Evolutionary conservation across 2,113 vertebrate species (phyloP).

Genomic region (Pseudonaja textilis): DNA sequence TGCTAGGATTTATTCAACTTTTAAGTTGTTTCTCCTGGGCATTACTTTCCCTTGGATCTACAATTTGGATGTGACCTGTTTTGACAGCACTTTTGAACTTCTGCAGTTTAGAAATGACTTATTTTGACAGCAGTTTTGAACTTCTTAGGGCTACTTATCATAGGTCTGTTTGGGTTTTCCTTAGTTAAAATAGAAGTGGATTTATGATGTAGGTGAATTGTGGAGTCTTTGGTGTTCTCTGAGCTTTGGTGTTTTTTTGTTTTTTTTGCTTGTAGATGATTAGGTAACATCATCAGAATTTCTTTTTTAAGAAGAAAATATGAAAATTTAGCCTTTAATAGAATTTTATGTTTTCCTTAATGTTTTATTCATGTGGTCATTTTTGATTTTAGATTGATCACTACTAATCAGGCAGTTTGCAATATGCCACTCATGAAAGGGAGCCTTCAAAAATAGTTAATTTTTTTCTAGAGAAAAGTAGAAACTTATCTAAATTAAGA

Average conservation of each 20-base stretch:
- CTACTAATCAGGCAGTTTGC: not conserved
- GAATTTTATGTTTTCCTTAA: not conserved
- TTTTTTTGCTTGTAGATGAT: not conserved
- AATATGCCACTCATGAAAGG: not conserved
- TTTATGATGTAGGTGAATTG: not conserved
- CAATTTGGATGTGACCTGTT: not conserved
- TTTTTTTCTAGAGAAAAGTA: not conserved
- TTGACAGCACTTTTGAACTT: not conserved
- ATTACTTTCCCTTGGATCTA: not conserved
- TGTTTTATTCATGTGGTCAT: not conserved
- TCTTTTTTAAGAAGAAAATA: not conserved
- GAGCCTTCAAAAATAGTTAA: not conserved
- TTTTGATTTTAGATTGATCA: not conserved
- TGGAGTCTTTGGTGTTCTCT: not conserved
- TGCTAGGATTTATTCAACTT: not conserved
- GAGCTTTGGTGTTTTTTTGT: not conserved
- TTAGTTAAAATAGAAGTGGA: conserved; percentile 28
- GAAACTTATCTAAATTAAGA: not conserved
- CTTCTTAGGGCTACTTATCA: not conserved
- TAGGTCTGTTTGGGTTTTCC: not conserved
- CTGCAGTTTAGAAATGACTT: not conserved
- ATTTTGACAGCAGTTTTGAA: not conserved
- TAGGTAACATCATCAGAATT: not conserved
- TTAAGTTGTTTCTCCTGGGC: not conserved
- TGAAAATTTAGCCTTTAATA: not conserved